These are phyloP conservation scores for Ganaspis sp. DNA, from an alignment of 1,140 invertebrate genomes.

Conservation along the genomic window DNA sequence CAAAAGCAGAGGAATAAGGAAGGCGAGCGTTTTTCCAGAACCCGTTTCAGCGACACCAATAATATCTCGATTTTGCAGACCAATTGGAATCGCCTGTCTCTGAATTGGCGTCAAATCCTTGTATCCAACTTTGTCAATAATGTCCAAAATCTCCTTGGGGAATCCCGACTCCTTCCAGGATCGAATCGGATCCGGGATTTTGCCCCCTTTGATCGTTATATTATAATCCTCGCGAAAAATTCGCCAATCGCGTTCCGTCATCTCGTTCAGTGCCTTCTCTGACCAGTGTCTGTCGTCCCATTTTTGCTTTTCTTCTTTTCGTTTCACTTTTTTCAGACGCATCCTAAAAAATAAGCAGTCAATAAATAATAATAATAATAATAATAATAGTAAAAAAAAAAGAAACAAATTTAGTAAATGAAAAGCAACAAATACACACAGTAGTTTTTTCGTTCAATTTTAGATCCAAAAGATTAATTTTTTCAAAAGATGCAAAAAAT, in stretches of 20 bases:
- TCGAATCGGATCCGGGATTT: slow-evolving; percentile 96
- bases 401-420: too few relatives aligned
- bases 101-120: slow-evolving; percentile 99
- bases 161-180: slow-evolving; percentile 97
- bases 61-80: slow-evolving; percentile 98
- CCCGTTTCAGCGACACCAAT: slow-evolving; percentile 99
- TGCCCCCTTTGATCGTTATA: slow-evolving; percentile 98
- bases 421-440: too few relatives aligned
- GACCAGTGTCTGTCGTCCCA: slow-evolving; percentile 99
- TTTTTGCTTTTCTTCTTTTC: slow-evolving; percentile 98
- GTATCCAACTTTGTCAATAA: slow-evolving; percentile 97
- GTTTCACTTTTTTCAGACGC: slow-evolving; percentile 94
- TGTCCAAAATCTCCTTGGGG: slow-evolving; percentile 93
- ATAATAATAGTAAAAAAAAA: too few relatives aligned
- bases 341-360: slow-evolving; percentile 81
- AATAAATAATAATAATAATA: too few relatives aligned
- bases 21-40: slow-evolving; percentile 98
- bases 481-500: too few relatives aligned
- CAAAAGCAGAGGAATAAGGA: slow-evolving; percentile 96
- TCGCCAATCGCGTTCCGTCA: slow-evolving; percentile 99
- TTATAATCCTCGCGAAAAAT: slow-evolving; percentile 99
- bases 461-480: too few relatives aligned
- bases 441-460: too few relatives aligned
- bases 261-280: slow-evolving; percentile 95
- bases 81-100: slow-evolving; percentile 99